Percentiles rank a stretch among this genome's conserved stretches.
phyloP scores from a whole-genome alignment of 2,113 vertebrate species.

The Oreochromis tanganicae region DNA sequence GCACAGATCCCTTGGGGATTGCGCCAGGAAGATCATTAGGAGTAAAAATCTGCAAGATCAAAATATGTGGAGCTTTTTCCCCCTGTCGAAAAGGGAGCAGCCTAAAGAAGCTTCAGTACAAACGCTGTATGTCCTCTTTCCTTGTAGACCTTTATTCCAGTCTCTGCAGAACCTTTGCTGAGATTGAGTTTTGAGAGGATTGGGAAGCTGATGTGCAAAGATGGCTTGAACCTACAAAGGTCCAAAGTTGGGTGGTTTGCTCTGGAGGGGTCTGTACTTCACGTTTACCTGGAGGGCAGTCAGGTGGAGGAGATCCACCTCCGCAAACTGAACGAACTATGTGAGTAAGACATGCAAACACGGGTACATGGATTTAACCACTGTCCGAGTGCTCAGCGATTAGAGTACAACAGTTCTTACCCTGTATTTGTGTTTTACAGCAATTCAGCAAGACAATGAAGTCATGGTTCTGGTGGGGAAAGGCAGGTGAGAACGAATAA shows the following conservation, averaged over 20 bases:
- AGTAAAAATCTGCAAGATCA: neutral
- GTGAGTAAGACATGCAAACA: constrained; percentile 69
- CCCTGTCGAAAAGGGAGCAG: neutral
- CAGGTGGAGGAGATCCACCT: constrained; percentile 83
- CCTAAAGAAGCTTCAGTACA: neutral
- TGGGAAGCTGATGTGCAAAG: constrained; percentile 86
- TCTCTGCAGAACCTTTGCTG: constrained; percentile 79
- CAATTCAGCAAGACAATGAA: constrained; percentile 83
- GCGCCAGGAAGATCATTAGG: neutral
- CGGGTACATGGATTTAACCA: neutral
- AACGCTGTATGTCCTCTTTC: neutral
- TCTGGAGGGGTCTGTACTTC: constrained; percentile 77
- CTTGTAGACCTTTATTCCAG: constrained; percentile 77
- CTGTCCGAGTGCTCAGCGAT: neutral
- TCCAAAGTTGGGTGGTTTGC: constrained; percentile 87
- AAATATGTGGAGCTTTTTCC: neutral
- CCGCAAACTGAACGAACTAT: constrained; percentile 89
- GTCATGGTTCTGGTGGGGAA: constrained; percentile 90
- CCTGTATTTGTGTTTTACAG: constrained; percentile 56
- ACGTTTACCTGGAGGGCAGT: constrained; percentile 67
- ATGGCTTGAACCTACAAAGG: constrained; percentile 83
- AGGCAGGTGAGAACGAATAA: constrained; percentile 70
- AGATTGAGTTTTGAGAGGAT: constrained; percentile 81
- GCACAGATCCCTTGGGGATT: neutral
- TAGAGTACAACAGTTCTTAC: neutral